These are phyloP conservation scores for Spatulosminthurus flaviceps DNA, from an alignment of 2,888 invertebrate genomes.

Conservation along the genomic window DNA sequence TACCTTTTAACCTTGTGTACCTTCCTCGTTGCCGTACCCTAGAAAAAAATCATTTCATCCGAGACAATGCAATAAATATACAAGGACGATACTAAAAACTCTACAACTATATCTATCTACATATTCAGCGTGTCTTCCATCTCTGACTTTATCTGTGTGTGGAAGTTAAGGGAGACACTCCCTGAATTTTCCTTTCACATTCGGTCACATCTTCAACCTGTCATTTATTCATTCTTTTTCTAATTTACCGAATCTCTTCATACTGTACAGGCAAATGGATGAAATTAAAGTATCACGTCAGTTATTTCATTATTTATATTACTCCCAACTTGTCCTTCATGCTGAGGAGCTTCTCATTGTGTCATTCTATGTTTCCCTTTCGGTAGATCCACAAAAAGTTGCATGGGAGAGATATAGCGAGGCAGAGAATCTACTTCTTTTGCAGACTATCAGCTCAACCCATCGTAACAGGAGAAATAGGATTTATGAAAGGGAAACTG, in stretches of 20 bases:
- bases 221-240: constrained; percentile 5
- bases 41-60: not conserved
- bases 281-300: constrained; percentile 22
- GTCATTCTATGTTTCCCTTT: not conserved
- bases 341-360: not conserved
- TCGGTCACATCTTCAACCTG: constrained; percentile 28
- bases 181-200: constrained; percentile 26
- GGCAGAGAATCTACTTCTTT: not conserved
- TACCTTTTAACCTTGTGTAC: constrained; percentile 10
- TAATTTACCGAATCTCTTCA: constrained; percentile 9
- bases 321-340: constrained; percentile 20
- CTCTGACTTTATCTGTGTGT: not conserved
- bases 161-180: constrained; percentile 15
- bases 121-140: not conserved
- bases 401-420: not conserved
- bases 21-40: not conserved
- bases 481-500: constrained; percentile 16
- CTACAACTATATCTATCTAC: not conserved
- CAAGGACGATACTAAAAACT: not conserved
- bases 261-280: not conserved
- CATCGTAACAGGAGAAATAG: not conserved
- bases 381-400: not conserved
- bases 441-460: not conserved
- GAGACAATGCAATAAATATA: constrained; percentile 28
- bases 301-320: constrained; percentile 10